Conservation (phyloP, 2,113 vertebrate genomes). For the Boleophthalmus pectinirostris region DNA sequence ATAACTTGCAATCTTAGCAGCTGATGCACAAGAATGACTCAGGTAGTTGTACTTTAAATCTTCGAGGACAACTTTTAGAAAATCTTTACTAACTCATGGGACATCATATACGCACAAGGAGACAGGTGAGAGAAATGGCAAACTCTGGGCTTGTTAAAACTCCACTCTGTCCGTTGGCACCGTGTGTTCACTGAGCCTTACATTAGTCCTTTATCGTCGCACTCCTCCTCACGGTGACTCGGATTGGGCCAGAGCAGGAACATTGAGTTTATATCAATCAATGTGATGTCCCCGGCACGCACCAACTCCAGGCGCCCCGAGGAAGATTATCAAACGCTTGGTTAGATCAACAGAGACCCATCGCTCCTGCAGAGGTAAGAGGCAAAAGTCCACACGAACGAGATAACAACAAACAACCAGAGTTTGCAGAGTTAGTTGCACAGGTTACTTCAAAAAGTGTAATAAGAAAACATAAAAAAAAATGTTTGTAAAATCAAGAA, state of each 20-base stretch:
- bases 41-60: slow-evolving; percentile 46
- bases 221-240: slow-evolving; percentile 54
- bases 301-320: slow-evolving; percentile 52
- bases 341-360: slow-evolving; percentile 52
- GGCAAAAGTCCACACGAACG: slow-evolving; percentile 39
- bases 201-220: slow-evolving; percentile 67
- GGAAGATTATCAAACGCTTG: slow-evolving; percentile 64
- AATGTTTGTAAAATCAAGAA: no score
- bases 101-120: neutral
- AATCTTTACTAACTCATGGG: slow-evolving; percentile 31
- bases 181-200: slow-evolving; percentile 56
- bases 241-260: slow-evolving; percentile 61
- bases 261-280: slow-evolving; percentile 74
- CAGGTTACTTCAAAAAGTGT: neutral
- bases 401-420: slow-evolving; percentile 32
- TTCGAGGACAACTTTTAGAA: slow-evolving; percentile 40
- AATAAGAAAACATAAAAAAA: neutral
- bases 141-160: slow-evolving; percentile 64
- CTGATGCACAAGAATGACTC: slow-evolving; percentile 16
- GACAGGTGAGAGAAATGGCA: slow-evolving; percentile 37
- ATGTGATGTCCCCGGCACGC: slow-evolving; percentile 66
- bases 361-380: slow-evolving; percentile 54
- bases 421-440: slow-evolving; percentile 10
- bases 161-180: slow-evolving; percentile 61
- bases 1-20: no score